Evolutionary conservation across 2,888 invertebrate genomes (phyloP), one percentile per base, ranked within the genome.

Genomic region (Chrysopilus asiliformis): DNA sequence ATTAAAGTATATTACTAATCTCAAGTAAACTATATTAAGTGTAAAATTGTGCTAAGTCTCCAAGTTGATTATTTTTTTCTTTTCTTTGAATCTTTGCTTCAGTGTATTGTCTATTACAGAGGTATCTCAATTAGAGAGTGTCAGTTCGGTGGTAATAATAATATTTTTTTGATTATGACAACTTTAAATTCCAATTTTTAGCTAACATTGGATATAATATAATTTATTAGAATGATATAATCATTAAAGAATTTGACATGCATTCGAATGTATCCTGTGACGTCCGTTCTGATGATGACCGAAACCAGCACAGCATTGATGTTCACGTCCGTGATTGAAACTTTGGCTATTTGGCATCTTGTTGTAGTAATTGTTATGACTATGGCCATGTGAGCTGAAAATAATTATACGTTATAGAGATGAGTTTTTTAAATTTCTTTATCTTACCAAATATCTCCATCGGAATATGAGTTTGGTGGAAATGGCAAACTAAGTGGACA

Each of bases 301-400:
- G 42, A 55, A 58, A n/a, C 51, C 59, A 12, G 55, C 49, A 49
- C 63, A 63, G 42, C 63, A 63, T 39, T 59, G 60, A 44, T 62
- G 61, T 8, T 55, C 53, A 7, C 55, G 55, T 2, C 49, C 43
- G 40, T 59, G 57, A 40, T 49, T 54, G 41, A 61, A 63, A 45
- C 60, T 61, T 44, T 62, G 63, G 44, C 61, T 64, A 40, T 53
- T 55, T 32, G 51, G 44, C 43, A 60, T 44, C 51, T 58, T 56
- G 34, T 52, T 53, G 19, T 48, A 39, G 36, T 30, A 19, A 32
- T 27, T 17, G 9, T 19, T 32, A 9, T 26, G 27, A 2, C 14
- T 25, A 10, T 22, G 31, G 19, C 31, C 16, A 17, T 25, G n/a
- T 31, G 34, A 30, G 17, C 39, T 34, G 19, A 10, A 13, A 20